Evolutionary conservation across 2,888 invertebrate species (phyloP).

Genomic region (Acanthoscelides obtectus): DNA sequence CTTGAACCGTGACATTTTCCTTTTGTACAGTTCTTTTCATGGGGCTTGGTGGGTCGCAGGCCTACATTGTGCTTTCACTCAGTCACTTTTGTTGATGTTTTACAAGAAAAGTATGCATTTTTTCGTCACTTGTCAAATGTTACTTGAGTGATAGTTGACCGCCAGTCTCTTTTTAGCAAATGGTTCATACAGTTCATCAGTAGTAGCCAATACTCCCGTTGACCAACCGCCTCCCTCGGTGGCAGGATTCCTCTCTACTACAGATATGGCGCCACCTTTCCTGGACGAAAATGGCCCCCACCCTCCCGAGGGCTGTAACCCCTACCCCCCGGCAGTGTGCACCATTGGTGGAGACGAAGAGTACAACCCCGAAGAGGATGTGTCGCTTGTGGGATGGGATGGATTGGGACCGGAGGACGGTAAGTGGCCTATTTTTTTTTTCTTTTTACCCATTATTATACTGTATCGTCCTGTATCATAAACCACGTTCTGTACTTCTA

Average conservation of each 20-base stretch:
- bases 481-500: no score
- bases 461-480: no score
- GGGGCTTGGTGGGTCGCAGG: no score
- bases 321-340: constrained; percentile 17
- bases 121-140: no score
- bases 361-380: constrained; percentile 48
- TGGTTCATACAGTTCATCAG: not conserved
- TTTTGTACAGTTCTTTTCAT: no score
- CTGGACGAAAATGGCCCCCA: constrained; percentile 4
- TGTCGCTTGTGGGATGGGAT: constrained; percentile 5
- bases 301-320: constrained; percentile 7
- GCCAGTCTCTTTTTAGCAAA: not conserved
- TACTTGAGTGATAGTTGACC: no score
- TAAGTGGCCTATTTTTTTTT: not conserved
- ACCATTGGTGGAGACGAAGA: constrained; percentile 31
- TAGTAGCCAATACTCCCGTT: not conserved
- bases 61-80: no score
- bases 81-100: no score
- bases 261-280: not conserved
- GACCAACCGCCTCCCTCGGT: not conserved
- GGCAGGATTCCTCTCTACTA: not conserved
- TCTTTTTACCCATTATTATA: no score
- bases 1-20: no score
- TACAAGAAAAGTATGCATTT: no score
- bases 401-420: not conserved